Conservation (phyloP, 64 coral and sea anemone species). For the Actinia tenebrosa region DNA sequence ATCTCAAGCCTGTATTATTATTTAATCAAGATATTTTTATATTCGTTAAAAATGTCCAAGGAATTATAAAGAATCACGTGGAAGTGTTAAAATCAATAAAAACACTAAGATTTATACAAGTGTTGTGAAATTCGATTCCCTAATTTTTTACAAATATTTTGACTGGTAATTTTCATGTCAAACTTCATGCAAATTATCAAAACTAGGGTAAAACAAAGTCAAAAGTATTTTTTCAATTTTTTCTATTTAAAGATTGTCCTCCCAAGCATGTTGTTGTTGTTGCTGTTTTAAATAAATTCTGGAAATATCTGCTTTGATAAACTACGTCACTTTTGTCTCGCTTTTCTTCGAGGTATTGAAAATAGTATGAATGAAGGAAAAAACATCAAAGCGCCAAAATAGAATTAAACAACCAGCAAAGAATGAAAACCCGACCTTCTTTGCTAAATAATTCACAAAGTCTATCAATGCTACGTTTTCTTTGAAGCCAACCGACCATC, state of each 20-base stretch:
- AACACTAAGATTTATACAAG: not conserved
- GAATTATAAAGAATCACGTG: not conserved
- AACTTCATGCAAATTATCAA: not conserved
- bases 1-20: not conserved
- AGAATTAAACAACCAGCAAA: not conserved
- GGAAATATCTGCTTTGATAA: not conserved
- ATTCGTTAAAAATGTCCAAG: not conserved
- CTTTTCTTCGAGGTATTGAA: not conserved
- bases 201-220: not conserved
- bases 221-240: not conserved
- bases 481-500: not conserved
- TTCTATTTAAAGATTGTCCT: not conserved
- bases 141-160: constrained; percentile 2
- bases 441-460: not conserved
- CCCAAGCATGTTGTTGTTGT: no score
- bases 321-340: not conserved
- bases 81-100: not conserved
- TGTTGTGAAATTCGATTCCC: not conserved
- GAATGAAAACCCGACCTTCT: not conserved
- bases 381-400: not conserved
- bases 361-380: not conserved
- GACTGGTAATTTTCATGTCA: not conserved
- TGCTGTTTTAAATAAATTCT: not conserved
- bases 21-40: not conserved
- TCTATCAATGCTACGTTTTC: not conserved